Evolutionary conservation across 2,113 vertebrate species (phyloP).

Genomic region (Uria lomvia): DNA sequence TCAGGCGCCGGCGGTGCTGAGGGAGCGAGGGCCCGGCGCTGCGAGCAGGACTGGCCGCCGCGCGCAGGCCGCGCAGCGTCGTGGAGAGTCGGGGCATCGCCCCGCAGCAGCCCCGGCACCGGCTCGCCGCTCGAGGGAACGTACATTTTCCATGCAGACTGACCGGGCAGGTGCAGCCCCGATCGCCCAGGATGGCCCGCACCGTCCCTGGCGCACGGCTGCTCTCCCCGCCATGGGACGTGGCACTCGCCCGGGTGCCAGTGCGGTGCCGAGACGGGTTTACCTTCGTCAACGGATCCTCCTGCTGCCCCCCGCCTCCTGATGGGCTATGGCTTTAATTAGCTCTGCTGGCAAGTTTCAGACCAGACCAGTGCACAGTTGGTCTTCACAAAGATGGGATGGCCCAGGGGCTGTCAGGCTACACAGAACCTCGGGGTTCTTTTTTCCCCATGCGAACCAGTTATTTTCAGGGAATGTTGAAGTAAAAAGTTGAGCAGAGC

Average conservation of each 20-base stretch:
- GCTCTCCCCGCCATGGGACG: neutral
- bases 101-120: neutral
- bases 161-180: accelerated
- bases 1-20: neutral
- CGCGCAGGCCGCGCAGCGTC: accelerated
- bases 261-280: too few relatives aligned
- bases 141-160: neutral
- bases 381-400: neutral
- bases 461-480: neutral
- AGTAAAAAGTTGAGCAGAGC: neutral
- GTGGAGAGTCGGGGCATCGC: accelerated
- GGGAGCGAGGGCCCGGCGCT: neutral
- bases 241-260: neutral
- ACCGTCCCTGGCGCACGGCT: accelerated
- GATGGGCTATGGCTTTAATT: neutral
- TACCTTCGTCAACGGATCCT: neutral
- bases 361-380: too few relatives aligned
- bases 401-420: neutral
- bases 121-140: neutral
- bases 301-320: accelerated
- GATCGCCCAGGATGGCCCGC: accelerated
- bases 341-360: neutral
- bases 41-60: neutral
- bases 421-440: neutral
- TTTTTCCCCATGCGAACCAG: neutral